phyloP scores from a whole-genome alignment of 1,140 invertebrate species.

The Pantala flavescens region DNA sequence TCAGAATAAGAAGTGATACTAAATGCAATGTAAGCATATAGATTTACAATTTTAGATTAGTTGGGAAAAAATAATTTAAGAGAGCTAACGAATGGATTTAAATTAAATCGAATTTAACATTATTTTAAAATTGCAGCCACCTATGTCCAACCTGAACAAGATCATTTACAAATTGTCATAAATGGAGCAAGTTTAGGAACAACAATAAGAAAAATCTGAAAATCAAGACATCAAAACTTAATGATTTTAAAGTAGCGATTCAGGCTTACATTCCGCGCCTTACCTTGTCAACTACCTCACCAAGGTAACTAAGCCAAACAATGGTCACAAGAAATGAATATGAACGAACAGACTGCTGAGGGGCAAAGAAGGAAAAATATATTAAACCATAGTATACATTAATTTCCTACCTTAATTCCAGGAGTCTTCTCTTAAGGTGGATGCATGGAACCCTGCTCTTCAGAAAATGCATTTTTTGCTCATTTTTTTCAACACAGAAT shows the following conservation, averaged over 20 bases:
- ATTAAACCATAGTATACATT: constrained; percentile 4
- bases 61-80: too few relatives aligned
- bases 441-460: constrained; percentile 3
- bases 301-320: not conserved
- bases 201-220: not conserved
- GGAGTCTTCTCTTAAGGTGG: constrained; percentile 7
- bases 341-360: not conserved
- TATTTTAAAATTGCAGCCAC: too few relatives aligned
- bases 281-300: constrained; percentile 1
- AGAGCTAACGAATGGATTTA: too few relatives aligned
- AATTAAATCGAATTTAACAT: too few relatives aligned
- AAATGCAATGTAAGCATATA: too few relatives aligned
- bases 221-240: not conserved
- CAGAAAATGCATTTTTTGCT: constrained; percentile 4
- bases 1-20: too few relatives aligned
- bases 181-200: not conserved
- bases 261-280: not conserved
- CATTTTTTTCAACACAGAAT: constrained; percentile 9
- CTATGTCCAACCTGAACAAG: too few relatives aligned
- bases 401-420: not conserved
- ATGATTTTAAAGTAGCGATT: not conserved
- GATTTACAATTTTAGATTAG: too few relatives aligned
- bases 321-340: not conserved
- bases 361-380: not conserved
- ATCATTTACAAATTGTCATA: too few relatives aligned